Base-by-base conservation (phyloP, 2,797 vertebrate genomes). In the Pipistrellus nathusii region DNA sequence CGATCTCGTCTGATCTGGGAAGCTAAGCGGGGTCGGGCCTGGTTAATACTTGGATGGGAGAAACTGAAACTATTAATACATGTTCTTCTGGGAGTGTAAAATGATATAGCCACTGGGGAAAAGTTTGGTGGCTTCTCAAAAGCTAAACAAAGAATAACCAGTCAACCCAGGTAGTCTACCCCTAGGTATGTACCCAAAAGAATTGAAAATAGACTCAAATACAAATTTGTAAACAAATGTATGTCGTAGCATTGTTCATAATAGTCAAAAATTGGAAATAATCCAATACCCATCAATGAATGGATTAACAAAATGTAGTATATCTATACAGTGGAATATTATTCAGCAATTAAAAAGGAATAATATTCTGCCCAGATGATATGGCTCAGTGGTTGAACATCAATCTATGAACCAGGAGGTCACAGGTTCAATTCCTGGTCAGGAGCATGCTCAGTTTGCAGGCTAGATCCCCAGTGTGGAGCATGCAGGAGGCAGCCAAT, bases 291-390 rank as follows among this genome's bases (percentile, higher is more conserved):
- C 38, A 77, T 11, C 14, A 32, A 51, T 35, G 20, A 90, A 57
- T 57, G 27, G 66, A 68, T 44, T 83, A 86, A 77, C 30, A 41
- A 71, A 72, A 82, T 53, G 13, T 15, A 84, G 32, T 64, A 27
- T 46, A 81, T 51, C 9, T 30, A 89, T 73, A 80, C 6, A 82
- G 66, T 4, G 53, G 35, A 93, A 46, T 73, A 94, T 62, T 92
- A 62, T 55, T 85, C 66, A 94, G 41, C 25, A 32, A 83, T 68
- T 59, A 85, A 88, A 86, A 93, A 91, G 14, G 14, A 88, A 25
- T 68, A 51, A 59, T 55, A 80, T 76, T 85, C 57, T 57, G 55
- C 55, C 23, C 55, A 25, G 10, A 25, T 25, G 10, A 21, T 25
- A 23, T 57, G 55, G 55, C 10, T 57, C 23, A 57, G 23, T 25